Conservation (phyloP, 2,113 vertebrate species). For the Mus pahari region DNA sequence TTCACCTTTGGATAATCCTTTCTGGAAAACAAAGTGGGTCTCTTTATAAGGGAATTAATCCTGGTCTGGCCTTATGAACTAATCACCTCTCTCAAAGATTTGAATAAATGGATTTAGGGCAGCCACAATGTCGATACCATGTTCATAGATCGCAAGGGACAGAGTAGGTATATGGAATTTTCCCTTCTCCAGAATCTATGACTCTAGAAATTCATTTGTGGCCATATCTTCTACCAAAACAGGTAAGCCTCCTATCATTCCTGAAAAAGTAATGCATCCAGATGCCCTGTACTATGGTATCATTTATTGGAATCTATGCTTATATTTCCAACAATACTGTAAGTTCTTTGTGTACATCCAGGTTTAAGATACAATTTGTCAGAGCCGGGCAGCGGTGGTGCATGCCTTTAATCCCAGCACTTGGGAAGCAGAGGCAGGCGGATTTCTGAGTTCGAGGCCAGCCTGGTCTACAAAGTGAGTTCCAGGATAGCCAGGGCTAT, state of each 20-base stretch:
- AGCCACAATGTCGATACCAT: background rate
- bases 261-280: background rate
- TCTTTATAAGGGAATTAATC: background rate
- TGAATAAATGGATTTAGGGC: background rate
- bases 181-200: conserved; percentile 2
- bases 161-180: background rate
- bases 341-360: background rate
- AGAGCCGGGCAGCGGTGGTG: too few relatives aligned
- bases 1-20: background rate
- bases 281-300: background rate
- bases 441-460: too few relatives aligned
- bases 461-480: too few relatives aligned
- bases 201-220: background rate
- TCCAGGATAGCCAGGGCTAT: too few relatives aligned
- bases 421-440: too few relatives aligned
- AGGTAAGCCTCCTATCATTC: background rate
- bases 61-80: background rate
- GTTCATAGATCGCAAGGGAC: background rate
- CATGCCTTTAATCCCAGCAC: too few relatives aligned
- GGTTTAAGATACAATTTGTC: background rate
- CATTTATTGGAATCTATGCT: background rate
- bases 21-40: background rate
- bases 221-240: background rate
- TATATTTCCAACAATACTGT: background rate
- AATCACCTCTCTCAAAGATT: background rate